Evolutionary conservation across 30 jellyfish, hydroid and myxozoan genomes (phyloP), one percentile per base, ranked within the genome.

Genomic region (Cassiopea xamachana): DNA sequence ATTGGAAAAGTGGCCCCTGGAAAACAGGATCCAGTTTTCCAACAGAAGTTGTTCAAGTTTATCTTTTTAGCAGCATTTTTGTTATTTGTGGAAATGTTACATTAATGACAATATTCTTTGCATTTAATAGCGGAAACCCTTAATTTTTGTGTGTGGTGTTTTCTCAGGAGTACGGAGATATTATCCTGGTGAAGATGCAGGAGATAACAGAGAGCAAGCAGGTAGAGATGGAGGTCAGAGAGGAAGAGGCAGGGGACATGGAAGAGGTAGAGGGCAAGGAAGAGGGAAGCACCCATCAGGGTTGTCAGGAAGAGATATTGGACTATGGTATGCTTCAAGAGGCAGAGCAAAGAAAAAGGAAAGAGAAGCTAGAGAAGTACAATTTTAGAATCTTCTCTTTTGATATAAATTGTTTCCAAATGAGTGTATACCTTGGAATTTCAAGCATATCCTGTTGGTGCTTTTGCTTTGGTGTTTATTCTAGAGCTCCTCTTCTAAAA

Each of bases 231-330:
- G 87, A 50, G 51, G 84, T 12, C 79, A 70, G 3, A 70, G 94
- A 60, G 94, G 97, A 16, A 75, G 93, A 79, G 76, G 91, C 1
- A 83, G 39, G 39, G 39, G 39, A 27, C 39, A 27, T 27, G 39
- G 39, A 27, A 27, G 97, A 46, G 92, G 97, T 19, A 60, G 92
- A 43, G 89, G 89, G 7, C 72, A 60, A 14, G 94, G 94, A 46
- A 69, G 94, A 12, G 94, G 94, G 39, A 80, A 89, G 49, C 98
- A 84, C 47, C 98, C 98, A 12, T 78, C 98, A 6, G 98, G 98
- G 14, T 79, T 94, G 69, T 84, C 92, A 62, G 98, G 98, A 47
- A 94, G 83, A 58, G 98, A 94, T 62, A 91, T 94, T 58, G 98
- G 98, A 16, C 46, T 94, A 77, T 94, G 90, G 91, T 94, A 94